Evolutionary conservation across 2,888 invertebrate genomes (phyloP).

Genomic region (Synanthedon myopaeformis): DNA sequence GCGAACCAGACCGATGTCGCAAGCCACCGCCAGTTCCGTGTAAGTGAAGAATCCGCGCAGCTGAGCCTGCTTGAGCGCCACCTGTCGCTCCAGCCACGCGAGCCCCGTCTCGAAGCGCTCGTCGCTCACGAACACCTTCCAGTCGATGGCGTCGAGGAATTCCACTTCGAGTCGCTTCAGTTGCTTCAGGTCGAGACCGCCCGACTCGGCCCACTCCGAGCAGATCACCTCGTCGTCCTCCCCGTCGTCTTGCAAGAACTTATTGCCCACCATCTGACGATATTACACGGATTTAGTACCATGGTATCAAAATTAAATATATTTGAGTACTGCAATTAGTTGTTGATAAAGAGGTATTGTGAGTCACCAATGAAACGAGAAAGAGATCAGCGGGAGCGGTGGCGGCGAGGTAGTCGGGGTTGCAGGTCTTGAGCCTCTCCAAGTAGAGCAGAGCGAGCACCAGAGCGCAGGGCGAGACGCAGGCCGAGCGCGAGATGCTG

Average conservation of each 20-base stretch:
- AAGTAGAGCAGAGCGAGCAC: slow-evolving; percentile 94
- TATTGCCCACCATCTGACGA: slow-evolving; percentile 92
- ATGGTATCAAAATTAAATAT: too few species aligned
- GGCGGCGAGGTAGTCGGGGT: slow-evolving; percentile 85
- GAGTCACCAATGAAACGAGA: slow-evolving; percentile 88
- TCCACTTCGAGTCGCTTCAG: slow-evolving; percentile 88
- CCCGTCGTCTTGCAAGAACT: slow-evolving; percentile 93
- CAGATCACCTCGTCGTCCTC: slow-evolving; percentile 92
- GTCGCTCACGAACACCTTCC: slow-evolving; percentile 86
- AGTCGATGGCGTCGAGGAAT: slow-evolving; percentile 90
- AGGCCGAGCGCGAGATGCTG: slow-evolving; percentile 80
- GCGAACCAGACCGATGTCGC: slow-evolving; percentile 33
- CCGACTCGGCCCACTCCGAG: slow-evolving; percentile 93
- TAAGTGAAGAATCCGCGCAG: slow-evolving; percentile 87
- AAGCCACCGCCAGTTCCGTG: slow-evolving; percentile 76
- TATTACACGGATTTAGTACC: neutral
- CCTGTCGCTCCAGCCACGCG: slow-evolving; percentile 74
- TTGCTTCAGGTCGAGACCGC: slow-evolving; percentile 78
- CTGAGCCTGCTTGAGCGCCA: slow-evolving; percentile 80
- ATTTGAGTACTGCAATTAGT: too few species aligned
- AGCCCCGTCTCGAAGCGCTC: slow-evolving; percentile 81
- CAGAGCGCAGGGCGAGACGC: slow-evolving; percentile 91
- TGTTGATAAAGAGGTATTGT: too few species aligned
- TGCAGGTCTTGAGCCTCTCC: slow-evolving; percentile 84
- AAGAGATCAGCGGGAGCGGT: slow-evolving; percentile 93